phyloP scores from a whole-genome alignment of 2,113 vertebrate species.

The Ochotona curzoniae region DNA sequence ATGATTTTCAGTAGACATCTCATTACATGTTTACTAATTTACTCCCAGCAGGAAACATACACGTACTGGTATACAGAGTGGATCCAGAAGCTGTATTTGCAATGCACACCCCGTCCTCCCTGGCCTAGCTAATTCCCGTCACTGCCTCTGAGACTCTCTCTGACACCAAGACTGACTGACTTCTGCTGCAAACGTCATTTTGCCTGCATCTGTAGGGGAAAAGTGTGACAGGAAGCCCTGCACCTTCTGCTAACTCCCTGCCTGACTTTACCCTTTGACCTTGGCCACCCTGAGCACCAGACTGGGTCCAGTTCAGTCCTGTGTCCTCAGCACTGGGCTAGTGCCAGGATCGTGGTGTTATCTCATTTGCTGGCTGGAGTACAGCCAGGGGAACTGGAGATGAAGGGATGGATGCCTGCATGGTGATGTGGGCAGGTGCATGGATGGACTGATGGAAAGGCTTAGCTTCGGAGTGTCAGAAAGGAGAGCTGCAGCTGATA shows the following conservation, averaged over 20 bases:
- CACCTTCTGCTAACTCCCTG: background rate
- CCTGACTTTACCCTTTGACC: background rate
- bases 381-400: background rate
- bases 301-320: background rate
- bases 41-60: too few relatives aligned
- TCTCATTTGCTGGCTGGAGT: background rate
- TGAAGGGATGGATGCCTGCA: background rate
- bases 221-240: background rate
- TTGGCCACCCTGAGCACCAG: background rate
- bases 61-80: background rate
- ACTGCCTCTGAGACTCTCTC: background rate
- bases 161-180: background rate
- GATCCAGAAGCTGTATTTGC: background rate
- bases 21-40: constrained; percentile 28
- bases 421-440: background rate
- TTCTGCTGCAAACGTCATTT: background rate
- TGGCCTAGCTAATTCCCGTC: background rate
- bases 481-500: background rate
- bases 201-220: background rate
- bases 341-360: background rate
- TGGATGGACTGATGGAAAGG: background rate
- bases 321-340: background rate
- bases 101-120: background rate
- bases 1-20: constrained; percentile 24
- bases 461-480: background rate